Evolutionary conservation across 2,113 vertebrate species (phyloP).

Genomic region (Elgaria multicarinata): DNA sequence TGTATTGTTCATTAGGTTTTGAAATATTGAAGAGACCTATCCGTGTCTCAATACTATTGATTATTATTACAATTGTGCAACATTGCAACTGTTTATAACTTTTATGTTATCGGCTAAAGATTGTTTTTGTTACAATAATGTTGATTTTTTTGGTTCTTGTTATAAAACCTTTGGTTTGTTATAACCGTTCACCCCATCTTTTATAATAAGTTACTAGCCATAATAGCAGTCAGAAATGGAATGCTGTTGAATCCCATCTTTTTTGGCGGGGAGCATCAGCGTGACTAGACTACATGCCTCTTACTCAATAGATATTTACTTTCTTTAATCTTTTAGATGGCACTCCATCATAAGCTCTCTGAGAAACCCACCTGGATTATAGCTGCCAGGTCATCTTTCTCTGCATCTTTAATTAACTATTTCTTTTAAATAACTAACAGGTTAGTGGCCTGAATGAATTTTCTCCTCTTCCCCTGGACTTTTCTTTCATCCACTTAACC

Average conservation of each 20-base stretch:
- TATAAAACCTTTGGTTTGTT: too few species aligned
- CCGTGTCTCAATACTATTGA: too few species aligned
- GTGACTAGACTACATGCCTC: not conserved
- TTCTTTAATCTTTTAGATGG: slow-evolving; percentile 66
- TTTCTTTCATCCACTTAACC: slow-evolving; percentile 31
- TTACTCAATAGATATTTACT: slow-evolving; percentile 53
- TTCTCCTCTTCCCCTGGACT: slow-evolving; percentile 8
- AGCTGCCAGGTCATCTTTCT: slow-evolving; percentile 71
- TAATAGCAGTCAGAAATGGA: not conserved
- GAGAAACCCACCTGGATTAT: slow-evolving; percentile 69
- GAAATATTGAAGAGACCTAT: too few species aligned
- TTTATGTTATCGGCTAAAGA: too few species aligned
- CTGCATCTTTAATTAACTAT: slow-evolving; percentile 61
- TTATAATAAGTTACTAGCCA: not conserved
- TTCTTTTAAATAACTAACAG: slow-evolving; percentile 54
- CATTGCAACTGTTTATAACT: too few species aligned
- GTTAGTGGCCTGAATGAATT: slow-evolving; percentile 38
- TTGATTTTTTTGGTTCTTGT: too few species aligned
- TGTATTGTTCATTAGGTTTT: too few species aligned
- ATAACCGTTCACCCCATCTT: too few species aligned
- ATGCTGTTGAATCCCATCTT: not conserved
- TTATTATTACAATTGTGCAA: too few species aligned
- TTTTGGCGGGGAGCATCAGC: too few species aligned
- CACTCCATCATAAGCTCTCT: slow-evolving; percentile 61
- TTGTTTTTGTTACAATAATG: too few species aligned